Conservation (phyloP, 1,140 invertebrate genomes). For the Dendroctonus valens region DNA sequence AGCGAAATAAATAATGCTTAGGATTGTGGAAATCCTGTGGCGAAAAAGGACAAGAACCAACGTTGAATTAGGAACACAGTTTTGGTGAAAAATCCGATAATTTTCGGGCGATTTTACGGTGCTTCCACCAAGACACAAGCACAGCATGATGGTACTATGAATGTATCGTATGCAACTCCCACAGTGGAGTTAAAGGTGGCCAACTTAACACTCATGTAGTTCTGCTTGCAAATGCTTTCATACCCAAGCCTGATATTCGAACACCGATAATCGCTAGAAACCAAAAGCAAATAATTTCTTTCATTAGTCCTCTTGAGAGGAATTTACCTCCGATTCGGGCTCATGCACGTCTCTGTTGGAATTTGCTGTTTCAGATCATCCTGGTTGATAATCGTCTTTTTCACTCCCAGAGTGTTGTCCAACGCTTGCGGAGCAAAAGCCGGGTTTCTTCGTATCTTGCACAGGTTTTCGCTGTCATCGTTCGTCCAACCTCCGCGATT, state of each 20-base stretch:
- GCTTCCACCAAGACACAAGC: neutral
- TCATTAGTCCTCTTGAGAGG: neutral
- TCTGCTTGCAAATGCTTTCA: conserved; percentile 1
- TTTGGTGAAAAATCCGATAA: too few species aligned
- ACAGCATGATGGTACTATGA: conserved; percentile 3
- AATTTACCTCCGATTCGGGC: neutral
- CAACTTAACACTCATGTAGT: neutral
- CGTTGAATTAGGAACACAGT: too few species aligned
- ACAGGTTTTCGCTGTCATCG: neutral
- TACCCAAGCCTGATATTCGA: neutral
- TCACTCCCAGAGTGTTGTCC: neutral
- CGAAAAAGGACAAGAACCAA: too few species aligned
- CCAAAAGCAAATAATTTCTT: too few species aligned
- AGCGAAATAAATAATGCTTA: too few species aligned
- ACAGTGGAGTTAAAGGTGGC: neutral
- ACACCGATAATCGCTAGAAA: conserved; percentile 3
- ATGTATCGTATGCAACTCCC: neutral
- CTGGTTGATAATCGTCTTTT: neutral
- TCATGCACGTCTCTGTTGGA: neutral
- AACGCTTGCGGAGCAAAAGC: neutral
- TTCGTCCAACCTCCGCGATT: conserved; percentile 3
- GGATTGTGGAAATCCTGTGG: too few species aligned
- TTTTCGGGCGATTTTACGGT: too few species aligned
- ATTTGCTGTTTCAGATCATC: neutral
- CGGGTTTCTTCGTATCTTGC: conserved; percentile 1